Evolutionary conservation across 2,113 vertebrate species (phyloP).

Genomic region (Dicerorhinus sumatrensis): DNA sequence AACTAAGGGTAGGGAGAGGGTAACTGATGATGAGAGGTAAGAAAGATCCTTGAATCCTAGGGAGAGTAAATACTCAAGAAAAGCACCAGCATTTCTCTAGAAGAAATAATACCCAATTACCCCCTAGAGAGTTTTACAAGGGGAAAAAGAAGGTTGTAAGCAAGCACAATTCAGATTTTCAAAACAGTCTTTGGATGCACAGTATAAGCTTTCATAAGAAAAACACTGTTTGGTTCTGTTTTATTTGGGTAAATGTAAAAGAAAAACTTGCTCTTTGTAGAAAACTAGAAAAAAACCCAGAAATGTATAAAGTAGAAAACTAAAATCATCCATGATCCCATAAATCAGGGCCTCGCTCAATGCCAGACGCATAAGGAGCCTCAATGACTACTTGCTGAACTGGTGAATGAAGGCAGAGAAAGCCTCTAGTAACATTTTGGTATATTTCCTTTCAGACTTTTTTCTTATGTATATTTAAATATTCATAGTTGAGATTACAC

Average conservation of each 20-base stretch:
- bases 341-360: neutral
- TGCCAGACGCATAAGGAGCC: neutral
- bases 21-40: neutral
- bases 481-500: neutral
- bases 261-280: conserved; percentile 1
- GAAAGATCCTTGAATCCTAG: neutral
- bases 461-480: neutral
- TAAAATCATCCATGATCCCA: neutral
- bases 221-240: neutral
- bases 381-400: neutral
- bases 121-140: neutral
- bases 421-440: neutral
- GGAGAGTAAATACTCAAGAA: neutral
- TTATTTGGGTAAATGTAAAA: conserved; percentile 20
- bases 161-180: neutral
- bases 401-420: neutral
- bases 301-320: neutral
- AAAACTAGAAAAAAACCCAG: neutral
- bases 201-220: neutral
- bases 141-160: neutral
- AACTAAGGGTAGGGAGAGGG: neutral
- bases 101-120: neutral
- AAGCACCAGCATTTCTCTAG: neutral
- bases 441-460: neutral
- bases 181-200: neutral